A percentile compares a stretch with the other conserved stretches of the same genome.
These are phyloP conservation scores for Chironex yamaguchii DNA, from an alignment of 30 jellyfish, hydroid and myxozoan species.

Conservation along the genomic window DNA sequence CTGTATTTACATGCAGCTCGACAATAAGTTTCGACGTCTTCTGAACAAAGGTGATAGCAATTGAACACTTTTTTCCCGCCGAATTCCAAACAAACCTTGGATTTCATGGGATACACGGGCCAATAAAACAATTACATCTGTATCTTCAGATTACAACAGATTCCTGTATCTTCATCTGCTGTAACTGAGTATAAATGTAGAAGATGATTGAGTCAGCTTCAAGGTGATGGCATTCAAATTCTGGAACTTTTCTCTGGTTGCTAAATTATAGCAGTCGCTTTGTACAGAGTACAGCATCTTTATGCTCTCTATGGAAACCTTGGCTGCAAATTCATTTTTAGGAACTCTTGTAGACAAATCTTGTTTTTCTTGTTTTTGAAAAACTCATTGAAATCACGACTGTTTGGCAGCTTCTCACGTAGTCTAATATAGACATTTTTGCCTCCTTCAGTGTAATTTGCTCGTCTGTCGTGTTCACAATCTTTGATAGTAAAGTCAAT, in stretches of 20 bases:
- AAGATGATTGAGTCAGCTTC: constrained; percentile 45
- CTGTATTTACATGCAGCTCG: constrained; percentile 52
- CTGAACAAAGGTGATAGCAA: constrained; percentile 18
- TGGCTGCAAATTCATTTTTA: constrained; percentile 32
- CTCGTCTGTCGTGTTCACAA: constrained; percentile 40
- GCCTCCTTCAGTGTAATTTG: constrained; percentile 23
- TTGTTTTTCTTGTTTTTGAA: constrained; percentile 47
- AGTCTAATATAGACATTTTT: constrained; percentile 19
- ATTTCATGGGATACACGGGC: constrained; percentile 26
- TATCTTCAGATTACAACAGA: constrained; percentile 21
- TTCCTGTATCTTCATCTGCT: constrained; percentile 17
- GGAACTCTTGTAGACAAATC: constrained; percentile 48
- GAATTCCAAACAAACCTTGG: constrained; percentile 20
- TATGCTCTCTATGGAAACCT: constrained; percentile 10
- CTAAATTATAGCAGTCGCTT: constrained; percentile 15
- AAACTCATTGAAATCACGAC: constrained; percentile 9
- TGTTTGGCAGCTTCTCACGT: constrained; percentile 22
- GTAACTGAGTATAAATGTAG: constrained; percentile 21
- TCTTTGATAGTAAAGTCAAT: constrained; percentile 7
- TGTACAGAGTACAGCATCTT: constrained; percentile 15
- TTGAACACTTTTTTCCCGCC: neutral
- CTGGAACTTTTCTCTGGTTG: constrained; percentile 9
- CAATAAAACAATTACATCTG: constrained; percentile 30
- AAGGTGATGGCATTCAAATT: constrained; percentile 43
- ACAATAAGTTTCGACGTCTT: constrained; percentile 20